These are phyloP conservation scores for Pseudochirops cupreus DNA, from an alignment of 2,797 vertebrate species.

Conservation along the genomic window DNA sequence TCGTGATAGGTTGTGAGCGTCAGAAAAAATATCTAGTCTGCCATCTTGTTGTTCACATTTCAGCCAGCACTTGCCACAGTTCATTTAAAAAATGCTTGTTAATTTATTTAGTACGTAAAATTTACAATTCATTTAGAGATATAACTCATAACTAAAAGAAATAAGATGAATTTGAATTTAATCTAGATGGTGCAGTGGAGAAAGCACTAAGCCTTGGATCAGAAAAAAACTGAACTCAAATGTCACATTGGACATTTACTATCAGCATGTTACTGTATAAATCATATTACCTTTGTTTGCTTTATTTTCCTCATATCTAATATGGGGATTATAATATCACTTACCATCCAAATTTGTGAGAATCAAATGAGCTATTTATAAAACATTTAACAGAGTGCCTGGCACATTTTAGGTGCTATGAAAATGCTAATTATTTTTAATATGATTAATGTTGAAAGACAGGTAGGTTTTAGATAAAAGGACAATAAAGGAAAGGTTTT, in stretches of 20 bases:
- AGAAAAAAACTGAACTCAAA: neutral
- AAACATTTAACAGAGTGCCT: too few relatives aligned
- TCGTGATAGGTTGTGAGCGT: neutral
- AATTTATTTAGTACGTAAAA: too few relatives aligned
- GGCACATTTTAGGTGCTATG: too few relatives aligned
- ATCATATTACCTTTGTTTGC: neutral
- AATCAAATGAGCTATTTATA: too few relatives aligned
- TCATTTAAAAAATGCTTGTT: too few relatives aligned
- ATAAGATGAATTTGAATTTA: neutral
- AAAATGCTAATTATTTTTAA: neutral
- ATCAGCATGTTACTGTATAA: neutral
- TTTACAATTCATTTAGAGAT: too few relatives aligned
- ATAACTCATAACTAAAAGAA: neutral
- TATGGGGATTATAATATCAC: neutral
- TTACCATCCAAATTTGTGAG: neutral
- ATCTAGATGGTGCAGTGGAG: neutral
- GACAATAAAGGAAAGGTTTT: neutral
- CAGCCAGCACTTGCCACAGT: too few relatives aligned
- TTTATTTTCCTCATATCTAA: neutral
- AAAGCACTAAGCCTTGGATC: neutral
- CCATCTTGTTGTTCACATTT: neutral
- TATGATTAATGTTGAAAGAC: neutral
- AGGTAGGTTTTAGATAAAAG: neutral
- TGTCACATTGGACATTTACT: neutral
- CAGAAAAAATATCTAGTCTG: too few relatives aligned